A percentile compares a stretch with the other conserved stretches of the same genome.
Conservation (phyloP, 2,797 vertebrate species). For the Hoplostethus mediterraneus region DNA sequence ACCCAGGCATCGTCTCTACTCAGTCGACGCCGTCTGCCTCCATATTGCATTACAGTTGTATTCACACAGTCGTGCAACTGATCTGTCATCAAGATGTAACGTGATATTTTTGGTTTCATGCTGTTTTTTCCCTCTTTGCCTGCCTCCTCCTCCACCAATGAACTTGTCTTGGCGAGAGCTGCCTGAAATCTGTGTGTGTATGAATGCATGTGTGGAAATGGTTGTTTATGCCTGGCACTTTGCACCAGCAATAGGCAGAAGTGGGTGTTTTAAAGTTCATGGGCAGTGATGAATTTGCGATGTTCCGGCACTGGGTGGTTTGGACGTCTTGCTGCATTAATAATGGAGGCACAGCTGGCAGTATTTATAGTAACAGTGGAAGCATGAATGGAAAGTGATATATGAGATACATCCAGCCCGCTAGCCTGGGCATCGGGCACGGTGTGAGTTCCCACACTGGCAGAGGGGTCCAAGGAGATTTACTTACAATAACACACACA, state of each 20-base stretch:
- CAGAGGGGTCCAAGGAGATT: background rate
- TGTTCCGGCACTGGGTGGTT: conserved; percentile 58
- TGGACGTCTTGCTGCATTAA: conserved; percentile 78
- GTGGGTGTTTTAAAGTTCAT: conserved; percentile 74
- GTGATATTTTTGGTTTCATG: conserved; percentile 61
- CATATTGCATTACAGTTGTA: conserved; percentile 21
- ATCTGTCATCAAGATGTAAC: conserved; percentile 56
- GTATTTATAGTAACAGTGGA: conserved; percentile 81
- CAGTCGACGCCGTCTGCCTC: conserved; percentile 18
- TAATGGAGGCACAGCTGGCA: conserved; percentile 88
- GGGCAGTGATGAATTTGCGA: conserved; percentile 66
- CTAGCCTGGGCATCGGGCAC: conserved; percentile 68
- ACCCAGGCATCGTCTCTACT: conserved; percentile 3
- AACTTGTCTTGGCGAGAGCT: conserved; percentile 43
- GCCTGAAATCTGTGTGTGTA: background rate
- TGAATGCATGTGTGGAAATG: conserved; percentile 24
- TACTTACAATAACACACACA: background rate
- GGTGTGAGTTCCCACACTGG: conserved; percentile 70
- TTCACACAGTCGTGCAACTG: conserved; percentile 37
- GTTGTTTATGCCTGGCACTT: conserved; percentile 32
- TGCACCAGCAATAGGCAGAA: conserved; percentile 66
- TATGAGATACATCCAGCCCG: conserved; percentile 66
- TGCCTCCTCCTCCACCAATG: conserved; percentile 49
- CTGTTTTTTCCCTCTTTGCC: conserved; percentile 28
- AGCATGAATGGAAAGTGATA: conserved; percentile 66